Conservation (phyloP, 30 jellyfish, hydroid and myxozoan genomes). For the Morbakka virulenta region DNA sequence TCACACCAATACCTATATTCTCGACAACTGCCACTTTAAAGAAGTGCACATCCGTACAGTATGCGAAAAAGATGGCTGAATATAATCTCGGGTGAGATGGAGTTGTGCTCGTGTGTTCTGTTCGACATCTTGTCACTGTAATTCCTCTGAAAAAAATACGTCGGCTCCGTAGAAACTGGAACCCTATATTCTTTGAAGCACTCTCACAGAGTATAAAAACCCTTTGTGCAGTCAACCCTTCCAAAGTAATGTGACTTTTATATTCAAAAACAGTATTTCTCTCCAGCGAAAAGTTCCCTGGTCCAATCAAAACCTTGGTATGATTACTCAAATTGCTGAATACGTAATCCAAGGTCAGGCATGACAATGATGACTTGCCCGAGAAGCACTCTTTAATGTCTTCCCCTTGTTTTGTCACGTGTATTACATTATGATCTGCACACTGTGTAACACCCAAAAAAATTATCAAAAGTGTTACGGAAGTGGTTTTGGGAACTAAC, state of each 20-base stretch:
- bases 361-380: too few species aligned
- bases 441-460: too few species aligned
- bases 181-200: slow-evolving; percentile 19
- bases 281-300: slow-evolving; percentile 12
- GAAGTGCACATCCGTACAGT: slow-evolving; percentile 13
- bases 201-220: not conserved
- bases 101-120: slow-evolving; percentile 12
- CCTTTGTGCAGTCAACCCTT: slow-evolving; percentile 8
- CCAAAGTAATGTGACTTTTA: slow-evolving; percentile 5
- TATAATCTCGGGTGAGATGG: not conserved
- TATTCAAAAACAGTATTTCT: slow-evolving; percentile 8
- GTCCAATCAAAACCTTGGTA: slow-evolving; percentile 16
- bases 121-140: slow-evolving; percentile 24
- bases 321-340: slow-evolving; percentile 10
- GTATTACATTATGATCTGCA: too few species aligned
- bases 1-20: slow-evolving; percentile 37
- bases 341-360: slow-evolving; percentile 54
- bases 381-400: too few species aligned
- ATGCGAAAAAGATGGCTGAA: slow-evolving; percentile 44
- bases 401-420: too few species aligned
- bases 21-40: slow-evolving; percentile 4
- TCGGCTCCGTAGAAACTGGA: slow-evolving; percentile 32
- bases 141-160: slow-evolving; percentile 12
- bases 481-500: too few species aligned
- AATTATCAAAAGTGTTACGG: too few species aligned